phyloP scores from a whole-genome alignment of 2,888 invertebrate genomes.

The Platerodrilus igneus region DNA sequence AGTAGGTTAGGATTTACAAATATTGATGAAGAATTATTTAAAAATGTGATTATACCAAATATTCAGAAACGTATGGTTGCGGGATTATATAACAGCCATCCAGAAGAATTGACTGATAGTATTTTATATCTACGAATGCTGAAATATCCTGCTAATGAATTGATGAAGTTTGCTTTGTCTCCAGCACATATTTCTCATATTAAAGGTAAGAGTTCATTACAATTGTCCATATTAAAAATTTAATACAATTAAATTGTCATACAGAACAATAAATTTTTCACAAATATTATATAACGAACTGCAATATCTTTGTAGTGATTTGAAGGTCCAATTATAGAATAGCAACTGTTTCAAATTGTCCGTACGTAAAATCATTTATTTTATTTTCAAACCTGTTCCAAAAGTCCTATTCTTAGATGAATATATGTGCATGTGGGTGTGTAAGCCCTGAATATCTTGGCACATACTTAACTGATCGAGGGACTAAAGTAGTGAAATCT shows the following conservation, averaged over 20 bases:
- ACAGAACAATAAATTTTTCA: too few relatives aligned
- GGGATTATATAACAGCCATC: conserved; percentile 35
- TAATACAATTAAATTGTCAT: background rate
- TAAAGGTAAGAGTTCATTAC: conserved; percentile 23
- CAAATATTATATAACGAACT: too few relatives aligned
- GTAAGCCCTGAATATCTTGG: too few relatives aligned
- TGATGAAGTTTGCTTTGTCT: conserved; percentile 37
- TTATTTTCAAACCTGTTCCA: too few relatives aligned
- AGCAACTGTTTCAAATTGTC: too few relatives aligned
- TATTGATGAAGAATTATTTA: conserved; percentile 32
- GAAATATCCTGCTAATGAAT: conserved; percentile 37
- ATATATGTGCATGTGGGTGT: too few relatives aligned
- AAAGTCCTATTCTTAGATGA: too few relatives aligned
- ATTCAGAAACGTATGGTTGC: conserved; percentile 32
- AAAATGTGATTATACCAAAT: conserved; percentile 37
- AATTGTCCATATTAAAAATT: conserved; percentile 4
- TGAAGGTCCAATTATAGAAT: too few relatives aligned
- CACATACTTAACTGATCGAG: too few relatives aligned
- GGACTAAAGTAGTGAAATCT: too few relatives aligned
- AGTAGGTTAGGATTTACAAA: conserved; percentile 40
- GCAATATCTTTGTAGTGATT: too few relatives aligned
- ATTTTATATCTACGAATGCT: conserved; percentile 47
- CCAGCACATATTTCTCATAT: conserved; percentile 19
- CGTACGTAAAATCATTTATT: too few relatives aligned
- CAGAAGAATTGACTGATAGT: conserved; percentile 39